Percentiles rank a stretch among this genome's conserved stretches.
These are phyloP conservation scores for Melanostigma gelatinosum DNA, from an alignment of 2,113 vertebrate species.

Conservation along the genomic window DNA sequence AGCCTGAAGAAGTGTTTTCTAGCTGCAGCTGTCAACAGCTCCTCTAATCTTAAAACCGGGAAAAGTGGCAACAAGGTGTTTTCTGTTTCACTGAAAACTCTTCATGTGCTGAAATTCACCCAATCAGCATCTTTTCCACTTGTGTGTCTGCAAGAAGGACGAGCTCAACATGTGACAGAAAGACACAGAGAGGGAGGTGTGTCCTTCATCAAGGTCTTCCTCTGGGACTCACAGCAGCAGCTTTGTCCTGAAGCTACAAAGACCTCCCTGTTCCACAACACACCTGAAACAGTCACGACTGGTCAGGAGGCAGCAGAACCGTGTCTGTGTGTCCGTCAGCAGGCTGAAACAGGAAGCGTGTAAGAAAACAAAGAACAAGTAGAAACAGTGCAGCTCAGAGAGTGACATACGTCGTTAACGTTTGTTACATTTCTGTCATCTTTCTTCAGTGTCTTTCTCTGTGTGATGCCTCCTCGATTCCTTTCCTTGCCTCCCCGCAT, in stretches of 20 bases:
- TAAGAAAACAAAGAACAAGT: neutral
- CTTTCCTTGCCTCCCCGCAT: neutral
- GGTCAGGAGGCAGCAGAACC: neutral
- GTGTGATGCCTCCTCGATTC: neutral
- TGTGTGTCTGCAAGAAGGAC: neutral
- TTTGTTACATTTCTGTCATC: neutral
- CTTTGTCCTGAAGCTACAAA: constrained; percentile 80
- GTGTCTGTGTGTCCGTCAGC: constrained; percentile 1
- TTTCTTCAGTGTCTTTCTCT: no score
- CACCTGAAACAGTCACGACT: neutral
- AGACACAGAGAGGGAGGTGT: constrained; percentile 25
- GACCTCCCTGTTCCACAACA: constrained; percentile 72
- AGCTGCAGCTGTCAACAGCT: constrained; percentile 53
- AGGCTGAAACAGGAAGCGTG: neutral
- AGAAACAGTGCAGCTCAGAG: neutral
- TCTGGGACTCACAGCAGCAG: constrained; percentile 70
- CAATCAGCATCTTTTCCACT: neutral
- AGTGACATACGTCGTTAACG: no score
- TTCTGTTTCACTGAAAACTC: neutral
- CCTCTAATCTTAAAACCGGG: neutral
- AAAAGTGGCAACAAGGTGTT: neutral
- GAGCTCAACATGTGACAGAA: constrained; percentile 15
- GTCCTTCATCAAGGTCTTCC: constrained; percentile 66
- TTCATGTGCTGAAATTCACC: neutral
- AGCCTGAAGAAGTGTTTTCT: neutral